phyloP scores from a whole-genome alignment of 53 echinoderm and acorn worm species.

The Holothuria scabra region DNA sequence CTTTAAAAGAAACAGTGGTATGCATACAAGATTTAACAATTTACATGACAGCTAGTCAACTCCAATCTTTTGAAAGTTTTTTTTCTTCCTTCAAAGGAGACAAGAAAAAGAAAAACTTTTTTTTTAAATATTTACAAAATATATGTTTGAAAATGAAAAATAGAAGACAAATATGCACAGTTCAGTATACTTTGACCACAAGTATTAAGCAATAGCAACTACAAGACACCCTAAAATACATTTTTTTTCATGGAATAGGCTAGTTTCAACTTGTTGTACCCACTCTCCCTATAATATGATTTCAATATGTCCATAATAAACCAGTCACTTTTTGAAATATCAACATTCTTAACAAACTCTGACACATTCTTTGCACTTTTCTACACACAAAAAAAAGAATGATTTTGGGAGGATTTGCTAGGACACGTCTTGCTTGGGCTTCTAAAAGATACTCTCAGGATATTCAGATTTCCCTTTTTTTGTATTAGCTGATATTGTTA shows the following conservation, averaged over 20 bases:
- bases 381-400: too few species aligned
- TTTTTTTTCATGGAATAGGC: background rate
- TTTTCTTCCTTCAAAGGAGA: conserved; percentile 18
- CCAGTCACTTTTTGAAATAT: too few species aligned
- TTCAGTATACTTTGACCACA: background rate
- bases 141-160: conserved; percentile 32
- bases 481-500: too few species aligned
- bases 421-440: too few species aligned
- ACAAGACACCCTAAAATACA: conserved; percentile 31
- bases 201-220: background rate
- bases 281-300: background rate
- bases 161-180: conserved; percentile 41
- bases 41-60: conserved; percentile 32
- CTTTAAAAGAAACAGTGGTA: conserved; percentile 16
- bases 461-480: too few species aligned
- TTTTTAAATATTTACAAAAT: conserved; percentile 46
- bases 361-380: too few species aligned
- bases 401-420: too few species aligned
- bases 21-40: conserved; percentile 43
- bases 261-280: background rate
- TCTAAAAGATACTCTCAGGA: too few species aligned
- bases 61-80: background rate
- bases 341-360: background rate
- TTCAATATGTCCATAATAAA: background rate
- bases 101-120: conserved; percentile 23